Conservation (phyloP, 2,797 vertebrate species). For the Enteromius thamalakanensis region DNA sequence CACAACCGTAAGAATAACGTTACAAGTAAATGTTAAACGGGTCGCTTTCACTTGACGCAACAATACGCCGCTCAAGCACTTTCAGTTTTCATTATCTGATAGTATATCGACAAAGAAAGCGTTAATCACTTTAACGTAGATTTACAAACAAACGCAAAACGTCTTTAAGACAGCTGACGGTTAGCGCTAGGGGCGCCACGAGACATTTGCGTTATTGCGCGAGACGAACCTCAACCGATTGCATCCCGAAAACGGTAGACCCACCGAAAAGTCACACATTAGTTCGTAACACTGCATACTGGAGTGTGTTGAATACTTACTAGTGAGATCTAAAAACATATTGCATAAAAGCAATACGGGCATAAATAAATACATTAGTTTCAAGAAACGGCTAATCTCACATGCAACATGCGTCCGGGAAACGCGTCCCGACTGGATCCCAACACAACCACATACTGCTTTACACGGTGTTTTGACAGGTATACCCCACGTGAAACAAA, state of each 20-base stretch:
- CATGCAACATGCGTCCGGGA: constrained; percentile 26
- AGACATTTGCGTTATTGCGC: neutral
- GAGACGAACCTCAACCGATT: neutral
- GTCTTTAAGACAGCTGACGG: neutral
- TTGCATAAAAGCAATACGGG: neutral
- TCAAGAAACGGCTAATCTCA: neutral
- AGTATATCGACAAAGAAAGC: neutral
- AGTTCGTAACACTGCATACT: neutral
- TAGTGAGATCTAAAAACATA: neutral
- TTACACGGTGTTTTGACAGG: neutral
- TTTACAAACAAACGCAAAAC: neutral
- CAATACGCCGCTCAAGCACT: neutral
- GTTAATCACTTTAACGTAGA: neutral
- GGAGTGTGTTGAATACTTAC: neutral
- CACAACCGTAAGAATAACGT: neutral
- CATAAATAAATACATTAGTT: neutral
- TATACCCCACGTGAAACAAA: neutral
- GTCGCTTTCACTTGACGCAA: neutral
- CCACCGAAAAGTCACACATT: neutral
- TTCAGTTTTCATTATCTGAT: neutral
- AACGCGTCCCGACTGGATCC: constrained; percentile 9
- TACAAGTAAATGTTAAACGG: neutral
- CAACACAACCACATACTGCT: neutral
- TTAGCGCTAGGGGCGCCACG: neutral
- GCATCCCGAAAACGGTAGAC: neutral